Percentiles rank a stretch among this genome's conserved stretches.
Evolutionary conservation across 2,797 vertebrate species (phyloP).

Genomic region (Choloepus didactylus): DNA sequence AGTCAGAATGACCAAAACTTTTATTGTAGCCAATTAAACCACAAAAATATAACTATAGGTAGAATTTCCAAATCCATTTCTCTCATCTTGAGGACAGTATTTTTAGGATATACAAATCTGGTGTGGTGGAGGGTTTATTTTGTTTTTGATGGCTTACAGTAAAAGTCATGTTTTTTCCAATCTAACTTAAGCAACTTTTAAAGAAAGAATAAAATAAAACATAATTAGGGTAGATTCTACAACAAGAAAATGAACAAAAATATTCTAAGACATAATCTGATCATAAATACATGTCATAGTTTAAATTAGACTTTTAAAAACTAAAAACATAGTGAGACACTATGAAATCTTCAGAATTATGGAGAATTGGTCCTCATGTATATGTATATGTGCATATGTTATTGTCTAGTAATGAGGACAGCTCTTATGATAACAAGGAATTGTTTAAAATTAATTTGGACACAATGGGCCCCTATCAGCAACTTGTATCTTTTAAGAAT

Average conservation of each 20-base stretch:
- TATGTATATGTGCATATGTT: neutral
- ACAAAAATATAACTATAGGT: neutral
- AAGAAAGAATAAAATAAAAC: conserved; percentile 22
- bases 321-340: neutral
- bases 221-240: neutral
- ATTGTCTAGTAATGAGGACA: neutral
- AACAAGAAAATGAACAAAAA: conserved; percentile 12
- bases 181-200: conserved; percentile 10
- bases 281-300: neutral
- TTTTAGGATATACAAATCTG: conserved; percentile 15
- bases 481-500: conserved; percentile 17
- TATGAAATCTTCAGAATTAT: conserved; percentile 8
- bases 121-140: neutral
- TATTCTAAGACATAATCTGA: conserved; percentile 19
- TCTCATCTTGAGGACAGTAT: neutral
- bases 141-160: conserved; percentile 23
- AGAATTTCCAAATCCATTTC: conserved; percentile 11
- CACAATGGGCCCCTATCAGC: neutral
- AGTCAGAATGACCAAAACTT: neutral
- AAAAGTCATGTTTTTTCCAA: conserved; percentile 41
- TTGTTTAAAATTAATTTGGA: conserved; percentile 49
- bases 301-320: conserved; percentile 45
- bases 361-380: neutral
- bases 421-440: conserved; percentile 12
- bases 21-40: neutral